Percentiles rank a stretch among this genome's conserved stretches.
Conservation (phyloP, 2,888 invertebrate genomes). For the Selenia dentaria region DNA sequence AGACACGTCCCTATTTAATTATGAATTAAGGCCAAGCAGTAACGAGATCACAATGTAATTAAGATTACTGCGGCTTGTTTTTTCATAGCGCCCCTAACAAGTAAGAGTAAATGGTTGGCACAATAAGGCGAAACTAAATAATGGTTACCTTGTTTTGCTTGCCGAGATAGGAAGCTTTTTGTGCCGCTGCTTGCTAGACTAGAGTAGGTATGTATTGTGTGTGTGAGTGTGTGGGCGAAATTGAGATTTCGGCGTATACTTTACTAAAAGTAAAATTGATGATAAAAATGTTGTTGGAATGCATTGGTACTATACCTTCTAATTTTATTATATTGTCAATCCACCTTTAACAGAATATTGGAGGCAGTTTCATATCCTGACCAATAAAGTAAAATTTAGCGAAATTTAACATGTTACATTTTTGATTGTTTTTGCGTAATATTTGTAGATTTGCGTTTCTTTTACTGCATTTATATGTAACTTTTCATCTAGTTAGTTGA, state of each 20-base stretch:
- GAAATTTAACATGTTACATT: too few relatives aligned
- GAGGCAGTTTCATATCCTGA: too few relatives aligned
- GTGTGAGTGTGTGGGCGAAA: constrained; percentile 44
- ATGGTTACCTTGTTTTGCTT: constrained; percentile 50
- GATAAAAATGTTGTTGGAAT: too few relatives aligned
- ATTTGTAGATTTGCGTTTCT: too few relatives aligned
- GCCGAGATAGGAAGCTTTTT: constrained; percentile 22
- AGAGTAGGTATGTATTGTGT: constrained; percentile 38
- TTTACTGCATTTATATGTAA: too few relatives aligned
- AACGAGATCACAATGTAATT: constrained; percentile 83
- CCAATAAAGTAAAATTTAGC: too few relatives aligned
- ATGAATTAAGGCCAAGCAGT: constrained; percentile 79
- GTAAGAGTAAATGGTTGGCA: constrained; percentile 68
- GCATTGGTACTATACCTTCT: too few relatives aligned
- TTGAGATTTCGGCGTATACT: constrained; percentile 28
- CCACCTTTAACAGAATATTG: too few relatives aligned
- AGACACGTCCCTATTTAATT: constrained; percentile 81
- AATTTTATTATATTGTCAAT: too few relatives aligned
- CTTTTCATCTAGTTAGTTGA: too few relatives aligned
- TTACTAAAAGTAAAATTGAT: constrained; percentile 1
- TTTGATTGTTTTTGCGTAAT: too few relatives aligned
- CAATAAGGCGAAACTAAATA: constrained; percentile 59
- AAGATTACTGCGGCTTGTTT: constrained; percentile 79
- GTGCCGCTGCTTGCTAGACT: constrained; percentile 17
- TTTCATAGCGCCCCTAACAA: constrained; percentile 64